Conservation (phyloP, 2,113 vertebrate genomes). For the Toxotes jaculatrix region DNA sequence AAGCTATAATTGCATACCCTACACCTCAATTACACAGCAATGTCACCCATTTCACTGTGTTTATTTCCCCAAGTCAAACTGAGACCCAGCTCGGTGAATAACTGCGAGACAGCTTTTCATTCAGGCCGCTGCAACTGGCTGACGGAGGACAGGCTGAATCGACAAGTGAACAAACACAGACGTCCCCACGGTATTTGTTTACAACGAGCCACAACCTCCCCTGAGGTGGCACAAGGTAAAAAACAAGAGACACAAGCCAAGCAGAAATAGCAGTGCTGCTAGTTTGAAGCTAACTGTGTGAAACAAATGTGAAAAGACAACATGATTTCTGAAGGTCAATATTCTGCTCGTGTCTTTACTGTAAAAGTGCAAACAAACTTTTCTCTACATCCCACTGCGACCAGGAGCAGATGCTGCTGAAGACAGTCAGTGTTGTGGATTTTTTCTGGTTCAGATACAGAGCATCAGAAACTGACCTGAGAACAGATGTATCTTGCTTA, state of each 20-base stretch:
- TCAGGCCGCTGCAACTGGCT: constrained; percentile 25
- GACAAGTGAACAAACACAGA: constrained; percentile 66
- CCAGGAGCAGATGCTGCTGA: constrained; percentile 10
- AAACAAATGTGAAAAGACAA: constrained; percentile 31
- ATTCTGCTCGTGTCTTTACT: background rate
- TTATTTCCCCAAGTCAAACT: constrained; percentile 19
- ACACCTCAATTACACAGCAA: constrained; percentile 47
- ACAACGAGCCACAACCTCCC: constrained; percentile 71
- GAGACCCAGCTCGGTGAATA: constrained; percentile 3
- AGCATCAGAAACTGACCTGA: background rate
- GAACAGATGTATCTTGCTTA: background rate
- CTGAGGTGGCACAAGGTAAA: constrained; percentile 67
- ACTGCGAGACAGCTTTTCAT: constrained; percentile 29
- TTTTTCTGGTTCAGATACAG: background rate
- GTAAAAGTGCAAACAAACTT: constrained; percentile 47
- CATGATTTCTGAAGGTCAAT: constrained; percentile 28
- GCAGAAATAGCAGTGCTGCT: constrained; percentile 39
- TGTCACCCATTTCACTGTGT: constrained; percentile 44
- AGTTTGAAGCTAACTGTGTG: constrained; percentile 25
- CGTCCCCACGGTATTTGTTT: constrained; percentile 69
- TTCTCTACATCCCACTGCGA: background rate
- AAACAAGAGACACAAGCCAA: constrained; percentile 73
- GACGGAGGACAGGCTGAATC: constrained; percentile 36
- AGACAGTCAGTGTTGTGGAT: background rate
- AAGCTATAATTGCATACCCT: constrained; percentile 48